These are phyloP conservation scores for Sicus ferrugineus DNA, from an alignment of 2,888 invertebrate species.

Conservation along the genomic window DNA sequence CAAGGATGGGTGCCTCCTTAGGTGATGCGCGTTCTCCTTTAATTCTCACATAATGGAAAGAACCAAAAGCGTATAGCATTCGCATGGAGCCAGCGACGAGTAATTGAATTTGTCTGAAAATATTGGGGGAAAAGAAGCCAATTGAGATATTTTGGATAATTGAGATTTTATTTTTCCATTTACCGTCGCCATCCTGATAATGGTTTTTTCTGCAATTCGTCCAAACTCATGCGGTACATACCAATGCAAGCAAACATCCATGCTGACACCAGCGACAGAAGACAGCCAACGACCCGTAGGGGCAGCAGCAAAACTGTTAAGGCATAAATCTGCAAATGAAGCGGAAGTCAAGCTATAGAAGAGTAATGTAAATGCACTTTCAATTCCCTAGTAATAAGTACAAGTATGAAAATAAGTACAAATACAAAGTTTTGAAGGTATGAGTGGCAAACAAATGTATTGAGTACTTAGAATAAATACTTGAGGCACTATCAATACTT, in stretches of 20 bases:
- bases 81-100: conserved; percentile 76
- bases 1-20: conserved; percentile 82
- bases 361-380: conserved; percentile 42
- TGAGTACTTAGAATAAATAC: too few species aligned
- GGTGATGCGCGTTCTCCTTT: conserved; percentile 73
- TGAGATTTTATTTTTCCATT: conserved; percentile 50
- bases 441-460: too few species aligned
- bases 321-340: conserved; percentile 81
- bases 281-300: conserved; percentile 79
- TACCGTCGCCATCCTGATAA: conserved; percentile 92
- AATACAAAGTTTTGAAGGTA: too few species aligned
- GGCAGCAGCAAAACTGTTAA: conserved; percentile 86
- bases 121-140: not conserved
- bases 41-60: conserved; percentile 81
- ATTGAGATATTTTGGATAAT: not conserved
- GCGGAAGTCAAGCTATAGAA: too few species aligned
- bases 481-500: too few species aligned
- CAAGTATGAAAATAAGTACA: too few species aligned
- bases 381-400: too few species aligned
- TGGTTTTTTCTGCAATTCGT: conserved; percentile 80
- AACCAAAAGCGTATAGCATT: conserved; percentile 79
- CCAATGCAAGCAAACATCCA: conserved; percentile 88
- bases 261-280: conserved; percentile 78
- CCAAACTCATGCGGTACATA: conserved; percentile 79
- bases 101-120: conserved; percentile 70